phyloP scores from a whole-genome alignment of 2,888 invertebrate genomes.

The Cosmia pyralina region DNA sequence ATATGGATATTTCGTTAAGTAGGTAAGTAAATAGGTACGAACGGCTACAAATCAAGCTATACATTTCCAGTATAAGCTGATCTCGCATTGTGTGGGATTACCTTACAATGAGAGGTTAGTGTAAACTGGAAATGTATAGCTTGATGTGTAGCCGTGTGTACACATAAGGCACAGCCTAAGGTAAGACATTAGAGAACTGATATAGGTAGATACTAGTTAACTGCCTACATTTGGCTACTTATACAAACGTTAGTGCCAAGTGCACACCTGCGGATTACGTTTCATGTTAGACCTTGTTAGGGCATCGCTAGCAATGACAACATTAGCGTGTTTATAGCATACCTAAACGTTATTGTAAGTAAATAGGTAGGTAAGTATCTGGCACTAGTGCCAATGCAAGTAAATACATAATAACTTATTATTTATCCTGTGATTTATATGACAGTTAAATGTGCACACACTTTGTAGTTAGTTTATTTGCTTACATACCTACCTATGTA shows the following conservation, averaged over 20 bases:
- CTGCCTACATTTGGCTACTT: not conserved
- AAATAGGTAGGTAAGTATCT: not conserved
- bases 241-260: slow-evolving; percentile 13
- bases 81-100: too few species aligned
- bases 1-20: too few species aligned
- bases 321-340: slow-evolving; percentile 7
- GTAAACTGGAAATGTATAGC: too few species aligned
- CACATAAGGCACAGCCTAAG: too few species aligned
- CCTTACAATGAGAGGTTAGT: too few species aligned
- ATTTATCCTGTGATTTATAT: slow-evolving; percentile 16
- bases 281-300: slow-evolving; percentile 39
- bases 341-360: slow-evolving; percentile 5
- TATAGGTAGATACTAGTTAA: not conserved
- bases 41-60: too few species aligned
- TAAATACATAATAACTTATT: not conserved
- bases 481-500: not conserved
- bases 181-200: not conserved
- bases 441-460: not conserved
- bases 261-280: slow-evolving; percentile 35
- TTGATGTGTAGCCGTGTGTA: too few species aligned
- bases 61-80: too few species aligned
- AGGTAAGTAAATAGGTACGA: not conserved
- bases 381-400: not conserved
- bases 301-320: slow-evolving; percentile 26
- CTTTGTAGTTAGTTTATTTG: too few species aligned